Percentiles rank a stretch among this genome's conserved stretches.
Evolutionary conservation across 2,888 invertebrate species (phyloP).

Genomic region (Eupithecia dodoneata): DNA sequence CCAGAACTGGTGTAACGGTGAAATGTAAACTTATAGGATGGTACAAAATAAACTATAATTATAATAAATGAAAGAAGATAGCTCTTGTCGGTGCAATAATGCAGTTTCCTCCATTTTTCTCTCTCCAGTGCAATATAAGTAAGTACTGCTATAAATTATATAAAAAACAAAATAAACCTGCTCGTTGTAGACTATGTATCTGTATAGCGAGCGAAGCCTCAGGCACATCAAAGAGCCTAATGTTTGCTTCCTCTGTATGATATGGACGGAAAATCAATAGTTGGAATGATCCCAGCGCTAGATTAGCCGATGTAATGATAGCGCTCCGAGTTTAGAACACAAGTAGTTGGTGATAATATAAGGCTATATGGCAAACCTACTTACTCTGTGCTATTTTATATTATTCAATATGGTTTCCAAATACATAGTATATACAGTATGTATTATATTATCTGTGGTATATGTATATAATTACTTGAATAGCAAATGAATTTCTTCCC

Average conservation of each 20-base stretch:
- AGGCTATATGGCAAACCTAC: not conserved
- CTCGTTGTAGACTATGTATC: not conserved
- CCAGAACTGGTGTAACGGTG: not conserved
- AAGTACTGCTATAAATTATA: not conserved
- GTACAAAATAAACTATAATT: not conserved
- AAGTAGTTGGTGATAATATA: not conserved
- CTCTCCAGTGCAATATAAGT: not conserved
- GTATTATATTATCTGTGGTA: too few relatives aligned
- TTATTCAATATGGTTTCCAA: not conserved
- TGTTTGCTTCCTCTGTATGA: not conserved
- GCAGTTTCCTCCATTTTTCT: too few relatives aligned
- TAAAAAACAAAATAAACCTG: not conserved
- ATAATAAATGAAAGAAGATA: too few relatives aligned
- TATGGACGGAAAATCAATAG: slow-evolving; percentile 14
- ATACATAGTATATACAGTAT: not conserved
- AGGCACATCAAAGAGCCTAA: not conserved
- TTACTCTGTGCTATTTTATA: not conserved
- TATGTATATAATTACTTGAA: not conserved
- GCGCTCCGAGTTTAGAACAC: not conserved
- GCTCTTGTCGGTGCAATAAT: too few relatives aligned
- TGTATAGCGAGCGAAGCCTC: not conserved
- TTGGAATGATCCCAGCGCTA: slow-evolving; percentile 20
- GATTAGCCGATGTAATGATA: slow-evolving; percentile 25
- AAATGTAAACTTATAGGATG: not conserved
- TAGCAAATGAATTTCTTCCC: not conserved